These are phyloP conservation scores for Helleia helle DNA, from an alignment of 2,888 invertebrate species.

Conservation along the genomic window DNA sequence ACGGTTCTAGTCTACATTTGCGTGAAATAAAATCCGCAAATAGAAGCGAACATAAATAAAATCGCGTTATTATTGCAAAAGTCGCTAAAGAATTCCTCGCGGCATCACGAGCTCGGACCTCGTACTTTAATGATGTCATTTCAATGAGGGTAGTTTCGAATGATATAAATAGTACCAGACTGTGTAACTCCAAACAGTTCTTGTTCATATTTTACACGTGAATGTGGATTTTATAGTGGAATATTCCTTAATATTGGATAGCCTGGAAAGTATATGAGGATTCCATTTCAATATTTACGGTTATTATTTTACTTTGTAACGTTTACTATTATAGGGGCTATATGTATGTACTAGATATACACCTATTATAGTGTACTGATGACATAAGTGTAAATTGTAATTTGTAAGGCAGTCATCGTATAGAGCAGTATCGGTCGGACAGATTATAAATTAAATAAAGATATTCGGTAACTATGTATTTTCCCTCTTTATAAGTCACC, in stretches of 20 bases:
- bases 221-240: background rate
- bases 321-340: too few relatives aligned
- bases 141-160: constrained; percentile 43
- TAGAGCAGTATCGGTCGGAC: too few relatives aligned
- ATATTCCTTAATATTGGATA: background rate
- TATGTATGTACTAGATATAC: too few relatives aligned
- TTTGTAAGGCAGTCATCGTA: too few relatives aligned
- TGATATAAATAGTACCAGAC: constrained; percentile 30
- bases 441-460: too few relatives aligned
- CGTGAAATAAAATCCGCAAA: constrained; percentile 18
- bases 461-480: too few relatives aligned
- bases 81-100: constrained; percentile 17
- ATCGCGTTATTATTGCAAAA: constrained; percentile 21
- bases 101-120: constrained; percentile 29
- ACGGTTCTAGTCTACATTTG: too few relatives aligned
- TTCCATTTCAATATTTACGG: constrained; percentile 4
- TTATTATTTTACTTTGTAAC: too few relatives aligned
- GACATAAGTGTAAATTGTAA: too few relatives aligned
- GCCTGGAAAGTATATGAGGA: too few relatives aligned
- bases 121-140: constrained; percentile 41
- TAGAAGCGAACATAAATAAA: constrained; percentile 22
- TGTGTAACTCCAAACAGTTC: background rate
- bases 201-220: background rate
- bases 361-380: too few relatives aligned
- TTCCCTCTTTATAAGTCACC: too few relatives aligned